Evolutionary conservation across 2,113 vertebrate genomes (phyloP).

Genomic region (Gnathonemus longibarbis): DNA sequence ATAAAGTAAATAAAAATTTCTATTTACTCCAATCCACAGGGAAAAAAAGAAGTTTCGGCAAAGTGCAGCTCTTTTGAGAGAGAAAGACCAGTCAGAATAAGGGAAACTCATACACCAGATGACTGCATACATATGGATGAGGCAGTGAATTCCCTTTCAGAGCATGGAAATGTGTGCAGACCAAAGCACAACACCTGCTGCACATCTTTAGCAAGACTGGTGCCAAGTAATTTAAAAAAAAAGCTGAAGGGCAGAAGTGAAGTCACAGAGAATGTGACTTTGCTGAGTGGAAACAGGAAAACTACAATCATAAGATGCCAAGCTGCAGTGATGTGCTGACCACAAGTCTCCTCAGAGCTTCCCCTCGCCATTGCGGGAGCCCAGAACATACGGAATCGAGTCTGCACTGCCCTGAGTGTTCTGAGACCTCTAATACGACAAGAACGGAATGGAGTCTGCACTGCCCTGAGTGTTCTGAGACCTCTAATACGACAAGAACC

Average conservation of each 20-base stretch:
- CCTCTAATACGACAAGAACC: neutral
- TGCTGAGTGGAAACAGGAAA: neutral
- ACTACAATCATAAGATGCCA: neutral
- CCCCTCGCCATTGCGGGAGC: neutral
- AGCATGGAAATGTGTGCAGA: neutral
- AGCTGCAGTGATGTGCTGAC: neutral
- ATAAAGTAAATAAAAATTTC: neutral
- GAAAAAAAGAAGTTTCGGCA: neutral
- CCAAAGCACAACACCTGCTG: neutral
- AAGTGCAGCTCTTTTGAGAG: neutral
- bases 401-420: neutral
- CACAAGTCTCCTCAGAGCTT: neutral
- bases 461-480: neutral
- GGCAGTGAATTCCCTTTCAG: neutral
- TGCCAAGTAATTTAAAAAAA: neutral
- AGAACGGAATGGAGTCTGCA: neutral
- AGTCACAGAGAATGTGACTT: neutral
- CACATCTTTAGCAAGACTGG: neutral
- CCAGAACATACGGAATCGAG: neutral
- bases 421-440: neutral
- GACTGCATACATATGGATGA: neutral
- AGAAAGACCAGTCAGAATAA: neutral
- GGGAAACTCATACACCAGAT: neutral
- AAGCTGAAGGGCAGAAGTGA: neutral
- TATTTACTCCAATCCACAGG: neutral